Evolutionary conservation across 2,888 invertebrate genomes (phyloP).

Genomic region (Arctia plantaginis): DNA sequence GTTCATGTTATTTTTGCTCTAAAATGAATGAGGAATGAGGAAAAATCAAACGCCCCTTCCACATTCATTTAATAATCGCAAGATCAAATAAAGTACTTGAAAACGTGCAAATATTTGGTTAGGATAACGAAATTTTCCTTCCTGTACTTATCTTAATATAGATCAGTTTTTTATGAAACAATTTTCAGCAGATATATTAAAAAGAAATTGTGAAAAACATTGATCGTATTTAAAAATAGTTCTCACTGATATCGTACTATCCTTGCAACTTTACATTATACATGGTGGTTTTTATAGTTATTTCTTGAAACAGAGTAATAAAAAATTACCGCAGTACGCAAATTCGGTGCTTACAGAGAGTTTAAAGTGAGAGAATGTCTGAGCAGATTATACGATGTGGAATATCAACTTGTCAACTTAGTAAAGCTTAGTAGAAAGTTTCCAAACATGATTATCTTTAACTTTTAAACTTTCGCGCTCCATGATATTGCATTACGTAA

Average conservation of each 20-base stretch:
- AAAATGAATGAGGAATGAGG: not conserved
- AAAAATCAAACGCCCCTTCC: not conserved
- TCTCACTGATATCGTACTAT: too few relatives aligned
- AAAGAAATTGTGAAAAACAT: too few relatives aligned
- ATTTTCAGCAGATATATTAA: not conserved
- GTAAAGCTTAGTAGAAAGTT: not conserved
- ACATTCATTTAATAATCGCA: not conserved
- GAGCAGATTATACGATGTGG: not conserved
- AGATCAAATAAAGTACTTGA: slow-evolving; percentile 1
- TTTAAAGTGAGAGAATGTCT: not conserved
- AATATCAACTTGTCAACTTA: not conserved
- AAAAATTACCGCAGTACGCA: not conserved
- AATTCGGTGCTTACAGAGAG: not conserved
- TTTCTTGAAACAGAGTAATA: not conserved
- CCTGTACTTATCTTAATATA: not conserved
- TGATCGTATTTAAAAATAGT: too few relatives aligned
- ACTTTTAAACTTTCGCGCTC: not conserved
- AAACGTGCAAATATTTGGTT: not conserved
- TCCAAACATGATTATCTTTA: not conserved
- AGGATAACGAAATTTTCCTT: not conserved
- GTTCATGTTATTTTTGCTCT: not conserved
- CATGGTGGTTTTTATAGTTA: not conserved
- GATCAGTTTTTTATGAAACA: not conserved
- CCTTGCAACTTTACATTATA: not conserved
- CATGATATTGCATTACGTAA: not conserved